Evolutionary conservation across 2,113 vertebrate genomes (phyloP).

Genomic region (Boleophthalmus pectinirostris): DNA sequence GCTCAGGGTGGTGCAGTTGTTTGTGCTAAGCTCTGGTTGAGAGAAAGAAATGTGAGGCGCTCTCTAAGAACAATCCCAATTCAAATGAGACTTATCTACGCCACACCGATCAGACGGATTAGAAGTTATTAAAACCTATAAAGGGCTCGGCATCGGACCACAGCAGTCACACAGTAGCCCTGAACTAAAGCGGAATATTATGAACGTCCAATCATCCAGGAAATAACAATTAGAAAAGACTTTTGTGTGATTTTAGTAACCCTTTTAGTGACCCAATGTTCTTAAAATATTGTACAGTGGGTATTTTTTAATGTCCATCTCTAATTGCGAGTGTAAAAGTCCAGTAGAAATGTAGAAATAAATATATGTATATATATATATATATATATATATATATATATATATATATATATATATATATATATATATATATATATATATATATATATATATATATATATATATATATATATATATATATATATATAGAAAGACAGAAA

Average conservation of each 20-base stretch:
- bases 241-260: not conserved
- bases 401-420: too few species aligned
- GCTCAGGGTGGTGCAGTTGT: conserved; percentile 72
- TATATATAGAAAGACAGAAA: too few species aligned
- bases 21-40: conserved; percentile 69
- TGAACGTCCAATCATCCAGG: not conserved
- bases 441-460: too few species aligned
- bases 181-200: conserved; percentile 55
- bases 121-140: conserved; percentile 87
- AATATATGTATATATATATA: too few species aligned
- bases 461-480: too few species aligned
- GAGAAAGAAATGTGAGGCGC: conserved; percentile 58
- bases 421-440: too few species aligned
- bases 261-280: not conserved
- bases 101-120: conserved; percentile 88
- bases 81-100: conserved; percentile 88
- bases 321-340: too few species aligned
- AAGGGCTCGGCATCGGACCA: conserved; percentile 49
- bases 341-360: too few species aligned
- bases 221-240: conserved; percentile 1
- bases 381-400: too few species aligned
- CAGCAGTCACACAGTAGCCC: conserved; percentile 57
- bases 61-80: conserved; percentile 78
- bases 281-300: not conserved
- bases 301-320: too few species aligned